A percentile compares a stretch with the other conserved stretches of the same genome.
These are phyloP conservation scores for Sitophilus oryzae DNA, from an alignment of 1,140 invertebrate species.

Conservation along the genomic window DNA sequence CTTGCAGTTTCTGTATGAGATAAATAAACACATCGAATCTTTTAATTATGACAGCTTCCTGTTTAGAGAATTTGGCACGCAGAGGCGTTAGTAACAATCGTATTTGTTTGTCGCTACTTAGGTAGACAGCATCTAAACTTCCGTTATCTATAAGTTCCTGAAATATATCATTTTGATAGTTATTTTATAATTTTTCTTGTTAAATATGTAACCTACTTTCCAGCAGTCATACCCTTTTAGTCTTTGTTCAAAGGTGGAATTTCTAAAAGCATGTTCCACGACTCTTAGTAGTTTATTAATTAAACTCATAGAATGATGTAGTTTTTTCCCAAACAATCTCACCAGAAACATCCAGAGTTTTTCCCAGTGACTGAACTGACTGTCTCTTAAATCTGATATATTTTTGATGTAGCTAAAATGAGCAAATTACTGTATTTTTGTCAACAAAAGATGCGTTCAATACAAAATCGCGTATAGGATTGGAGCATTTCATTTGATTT, in stretches of 20 bases:
- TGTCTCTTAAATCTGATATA: slow-evolving; percentile 19
- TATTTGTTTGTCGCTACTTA: slow-evolving; percentile 55
- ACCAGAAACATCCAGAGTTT: slow-evolving; percentile 53
- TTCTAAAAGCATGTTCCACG: slow-evolving; percentile 56
- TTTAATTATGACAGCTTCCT: slow-evolving; percentile 57
- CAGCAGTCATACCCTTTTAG: slow-evolving; percentile 52
- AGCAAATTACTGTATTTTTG: no score
- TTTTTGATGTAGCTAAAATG: slow-evolving; percentile 18
- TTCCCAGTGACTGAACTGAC: slow-evolving; percentile 42
- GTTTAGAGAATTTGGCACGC: slow-evolving; percentile 64
- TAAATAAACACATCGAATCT: slow-evolving; percentile 55
- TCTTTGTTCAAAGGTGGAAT: slow-evolving; percentile 46
- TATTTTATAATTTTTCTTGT: no score
- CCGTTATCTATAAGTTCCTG: slow-evolving; percentile 62
- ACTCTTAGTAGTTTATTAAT: slow-evolving; percentile 55
- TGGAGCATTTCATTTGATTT: no score
- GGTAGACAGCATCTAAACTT: slow-evolving; percentile 53
- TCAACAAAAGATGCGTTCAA: no score
- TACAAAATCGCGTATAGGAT: no score
- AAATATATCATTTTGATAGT: slow-evolving; percentile 12
- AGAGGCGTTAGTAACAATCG: slow-evolving; percentile 64
- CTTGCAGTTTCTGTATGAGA: slow-evolving; percentile 51
- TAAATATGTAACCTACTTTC: no score
- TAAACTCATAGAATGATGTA: slow-evolving; percentile 49
- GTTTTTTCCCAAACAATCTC: slow-evolving; percentile 50